Percentiles rank a stretch among this genome's conserved stretches.
phyloP scores from a whole-genome alignment of 1,140 invertebrate species.

The Tetramorium parvispinum region DNA sequence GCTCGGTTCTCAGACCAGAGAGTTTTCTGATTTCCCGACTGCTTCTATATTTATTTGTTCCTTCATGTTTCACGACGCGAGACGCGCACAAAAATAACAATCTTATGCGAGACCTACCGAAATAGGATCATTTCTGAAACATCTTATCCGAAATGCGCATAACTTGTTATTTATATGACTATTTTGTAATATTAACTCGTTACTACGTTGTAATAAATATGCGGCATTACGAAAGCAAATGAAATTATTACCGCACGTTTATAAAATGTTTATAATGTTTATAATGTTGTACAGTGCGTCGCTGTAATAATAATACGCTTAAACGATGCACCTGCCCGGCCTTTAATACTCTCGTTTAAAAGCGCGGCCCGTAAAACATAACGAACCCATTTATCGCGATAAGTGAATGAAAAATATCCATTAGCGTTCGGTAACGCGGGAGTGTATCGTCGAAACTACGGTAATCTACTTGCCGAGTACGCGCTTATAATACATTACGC shows the following conservation, averaged over 20 bases:
- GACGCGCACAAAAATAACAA: conserved; percentile 5
- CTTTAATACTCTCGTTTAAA: conserved; percentile 63
- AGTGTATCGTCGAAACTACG: conserved; percentile 54
- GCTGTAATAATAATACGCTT: conserved; percentile 26
- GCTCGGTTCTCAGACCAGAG: conserved; percentile 45
- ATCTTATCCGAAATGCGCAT: not conserved
- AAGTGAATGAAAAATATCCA: conserved; percentile 70
- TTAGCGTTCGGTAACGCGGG: conserved; percentile 22
- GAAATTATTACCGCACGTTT: conserved; percentile 40
- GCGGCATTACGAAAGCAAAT: conserved; percentile 10
- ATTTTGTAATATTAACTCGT: conserved; percentile 2
- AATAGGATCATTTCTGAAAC: not conserved
- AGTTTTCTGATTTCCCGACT: conserved; percentile 77
- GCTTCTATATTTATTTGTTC: conserved; percentile 80
- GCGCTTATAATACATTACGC: conserved; percentile 57
- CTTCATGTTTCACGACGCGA: conserved; percentile 46
- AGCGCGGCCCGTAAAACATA: conserved; percentile 33
- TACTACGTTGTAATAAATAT: not conserved
- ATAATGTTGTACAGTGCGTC: not conserved
- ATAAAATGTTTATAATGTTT: conserved; percentile 43
- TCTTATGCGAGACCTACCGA: not conserved
- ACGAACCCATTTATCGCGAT: conserved; percentile 62
- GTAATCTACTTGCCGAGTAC: conserved; percentile 52
- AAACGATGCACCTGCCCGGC: conserved; percentile 49
- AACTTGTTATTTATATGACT: not conserved